Conservation (phyloP, 2,888 invertebrate genomes). For the Chesias legatella region DNA sequence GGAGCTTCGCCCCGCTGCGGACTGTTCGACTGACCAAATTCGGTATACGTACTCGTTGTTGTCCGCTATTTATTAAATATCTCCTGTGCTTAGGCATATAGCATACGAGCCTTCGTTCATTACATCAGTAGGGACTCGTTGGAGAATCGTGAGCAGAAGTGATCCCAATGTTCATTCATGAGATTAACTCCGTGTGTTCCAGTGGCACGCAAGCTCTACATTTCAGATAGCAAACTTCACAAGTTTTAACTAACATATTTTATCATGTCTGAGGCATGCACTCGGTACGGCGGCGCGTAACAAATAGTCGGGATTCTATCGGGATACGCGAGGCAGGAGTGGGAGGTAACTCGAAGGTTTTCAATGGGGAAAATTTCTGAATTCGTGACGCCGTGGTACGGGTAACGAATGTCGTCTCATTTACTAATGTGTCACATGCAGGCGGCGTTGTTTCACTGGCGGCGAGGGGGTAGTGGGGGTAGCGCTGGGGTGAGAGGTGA, state of each 20-base stretch:
- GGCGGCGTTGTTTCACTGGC: constrained; percentile 72
- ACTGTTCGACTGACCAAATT: constrained; percentile 39
- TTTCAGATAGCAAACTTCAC: constrained; percentile 16
- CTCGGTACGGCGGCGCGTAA: constrained; percentile 22
- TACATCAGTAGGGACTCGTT: background rate
- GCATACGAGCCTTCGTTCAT: background rate
- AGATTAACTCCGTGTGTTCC: constrained; percentile 20
- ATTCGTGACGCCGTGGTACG: constrained; percentile 51
- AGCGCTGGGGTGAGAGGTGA: constrained; percentile 22
- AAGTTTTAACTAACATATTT: constrained; percentile 29
- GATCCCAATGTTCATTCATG: constrained; percentile 13
- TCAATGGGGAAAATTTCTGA: constrained; percentile 60
- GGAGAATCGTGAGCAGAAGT: constrained; percentile 14
- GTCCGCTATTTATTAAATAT: constrained; percentile 12
- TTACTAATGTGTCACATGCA: constrained; percentile 82
- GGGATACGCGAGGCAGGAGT: constrained; percentile 13
- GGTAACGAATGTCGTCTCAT: constrained; percentile 80
- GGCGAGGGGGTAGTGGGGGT: constrained; percentile 33
- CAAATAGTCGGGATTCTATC: constrained; percentile 28
- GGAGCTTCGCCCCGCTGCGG: constrained; percentile 37
- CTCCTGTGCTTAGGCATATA: background rate
- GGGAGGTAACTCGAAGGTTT: constrained; percentile 37
- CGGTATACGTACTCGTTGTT: constrained; percentile 26
- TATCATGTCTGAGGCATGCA: constrained; percentile 25
- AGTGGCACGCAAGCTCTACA: constrained; percentile 16